Evolutionary conservation across 2,113 vertebrate species (phyloP).

Genomic region (Grammatotria lemairii): DNA sequence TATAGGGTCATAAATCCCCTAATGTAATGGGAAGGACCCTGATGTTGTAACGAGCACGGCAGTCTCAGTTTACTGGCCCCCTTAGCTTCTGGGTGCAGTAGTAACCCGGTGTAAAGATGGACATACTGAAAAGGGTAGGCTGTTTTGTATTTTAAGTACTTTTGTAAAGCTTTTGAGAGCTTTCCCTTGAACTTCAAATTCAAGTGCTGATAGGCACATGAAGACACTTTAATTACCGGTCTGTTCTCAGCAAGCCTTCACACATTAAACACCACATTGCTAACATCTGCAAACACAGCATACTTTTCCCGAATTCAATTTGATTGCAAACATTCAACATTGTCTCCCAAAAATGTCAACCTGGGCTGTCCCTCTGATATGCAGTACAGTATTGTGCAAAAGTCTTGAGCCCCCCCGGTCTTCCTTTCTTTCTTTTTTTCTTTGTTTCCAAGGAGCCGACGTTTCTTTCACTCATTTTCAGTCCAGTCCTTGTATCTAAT

Average conservation of each 20-base stretch:
- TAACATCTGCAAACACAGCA: background rate
- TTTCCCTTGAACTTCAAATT: background rate
- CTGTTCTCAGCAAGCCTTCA: background rate
- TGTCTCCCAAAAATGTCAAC: background rate
- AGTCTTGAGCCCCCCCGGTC: background rate
- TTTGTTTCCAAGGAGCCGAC: background rate
- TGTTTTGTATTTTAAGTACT: background rate
- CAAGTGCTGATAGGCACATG: background rate
- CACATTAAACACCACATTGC: background rate
- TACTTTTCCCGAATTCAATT: background rate
- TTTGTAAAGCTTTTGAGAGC: background rate
- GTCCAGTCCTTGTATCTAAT: background rate
- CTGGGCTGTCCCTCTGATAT: background rate
- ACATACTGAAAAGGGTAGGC: background rate
- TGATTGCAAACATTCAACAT: background rate
- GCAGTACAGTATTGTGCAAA: background rate
- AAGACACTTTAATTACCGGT: background rate
- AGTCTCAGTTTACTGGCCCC: background rate
- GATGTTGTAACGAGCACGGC: background rate
- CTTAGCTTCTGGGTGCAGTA: background rate
- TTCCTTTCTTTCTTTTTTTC: background rate
- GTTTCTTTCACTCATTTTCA: background rate
- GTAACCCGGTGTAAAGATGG: background rate
- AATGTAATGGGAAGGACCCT: background rate
- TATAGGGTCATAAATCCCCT: slow-evolving; percentile 5